These are phyloP conservation scores for Rhorus exstirpatorius DNA, from an alignment of 2,888 invertebrate genomes.

Conservation along the genomic window DNA sequence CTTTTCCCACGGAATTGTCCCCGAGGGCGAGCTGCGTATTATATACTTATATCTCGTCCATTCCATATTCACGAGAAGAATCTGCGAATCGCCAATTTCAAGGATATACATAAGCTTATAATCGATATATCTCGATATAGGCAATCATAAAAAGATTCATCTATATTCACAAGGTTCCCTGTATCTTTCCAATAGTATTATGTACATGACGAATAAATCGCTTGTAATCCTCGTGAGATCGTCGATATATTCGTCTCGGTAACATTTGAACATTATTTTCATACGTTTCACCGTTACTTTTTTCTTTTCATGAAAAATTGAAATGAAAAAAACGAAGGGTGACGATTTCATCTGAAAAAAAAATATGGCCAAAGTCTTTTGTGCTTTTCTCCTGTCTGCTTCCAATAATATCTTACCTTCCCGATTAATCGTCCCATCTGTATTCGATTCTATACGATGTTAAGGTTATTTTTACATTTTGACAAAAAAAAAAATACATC, in stretches of 20 bases:
- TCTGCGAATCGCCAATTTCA: constrained; percentile 45
- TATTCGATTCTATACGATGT: too few species aligned
- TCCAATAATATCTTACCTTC: too few species aligned
- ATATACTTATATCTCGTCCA: constrained; percentile 19
- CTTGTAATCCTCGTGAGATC: constrained; percentile 35
- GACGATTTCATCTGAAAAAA: neutral
- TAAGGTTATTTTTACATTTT: too few species aligned
- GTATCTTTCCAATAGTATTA: constrained; percentile 41
- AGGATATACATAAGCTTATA: constrained; percentile 44
- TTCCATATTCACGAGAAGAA: constrained; percentile 52
- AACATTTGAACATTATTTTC: constrained; percentile 3
- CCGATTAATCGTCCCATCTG: too few species aligned
- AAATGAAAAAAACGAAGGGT: constrained; percentile 8
- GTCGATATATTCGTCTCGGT: constrained; percentile 20
- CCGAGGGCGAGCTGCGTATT: constrained; percentile 22
- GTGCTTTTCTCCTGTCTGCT: too few species aligned
- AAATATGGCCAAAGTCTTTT: neutral
- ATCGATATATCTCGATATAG: constrained; percentile 53
- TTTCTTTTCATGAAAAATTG: constrained; percentile 6
- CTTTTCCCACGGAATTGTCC: constrained; percentile 42
- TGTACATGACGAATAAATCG: constrained; percentile 39
- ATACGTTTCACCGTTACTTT: neutral
- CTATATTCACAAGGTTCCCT: constrained; percentile 26
- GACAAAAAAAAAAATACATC: too few species aligned
- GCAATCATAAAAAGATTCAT: constrained; percentile 2